Base-by-base conservation (phyloP, 2,888 invertebrate species). In the Morpho deidamia region DNA sequence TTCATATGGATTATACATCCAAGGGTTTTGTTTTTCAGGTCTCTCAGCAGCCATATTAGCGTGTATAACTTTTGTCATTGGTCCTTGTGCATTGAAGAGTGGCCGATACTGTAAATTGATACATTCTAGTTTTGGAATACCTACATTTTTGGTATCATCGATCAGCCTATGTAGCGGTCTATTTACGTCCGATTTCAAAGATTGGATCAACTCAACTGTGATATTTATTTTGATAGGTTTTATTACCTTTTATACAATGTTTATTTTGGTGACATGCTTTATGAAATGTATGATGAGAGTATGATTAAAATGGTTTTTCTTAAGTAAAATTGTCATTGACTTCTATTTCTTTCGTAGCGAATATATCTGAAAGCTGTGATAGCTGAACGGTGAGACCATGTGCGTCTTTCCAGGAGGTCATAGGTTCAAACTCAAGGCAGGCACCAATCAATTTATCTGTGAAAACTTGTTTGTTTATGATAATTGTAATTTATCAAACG, bases 101-200 rank as follows among this genome's bases (percentile, higher is more conserved):
- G 56, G 53, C 7, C 51, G 49, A 7, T 53, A 55, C 53, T 41
- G 64, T 7, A 62, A 66, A 53, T 51, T 69, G 3, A 4, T 66
- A 0, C 81, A 82, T 53, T 54, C 71, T 47, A 39, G 59, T 7
- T 57, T 74, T 35, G 81, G 78, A n/a, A 64, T 78, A 35, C 55
- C 65, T 7, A 63, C 79, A 2, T 80, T 79, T 53, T 12, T 73
- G 4, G 12, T 65, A 56, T 74, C 81, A 14, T 69, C 76, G 7
- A 14, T 78, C 9, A 69, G 73, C 51, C 44, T 79, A 4, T 68
- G 68, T 38, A 64, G 63, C 1, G 76, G 75, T 0, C 32, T 76
- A 11, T 45, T 62, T 10, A 64, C 56, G 8, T 8, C 58, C 0
- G 51, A 60, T 0, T 81, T 81, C 51, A 61, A 42, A 37, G 50